Base-by-base conservation (phyloP, 2,888 invertebrate genomes). In the Heliconius erato region DNA sequence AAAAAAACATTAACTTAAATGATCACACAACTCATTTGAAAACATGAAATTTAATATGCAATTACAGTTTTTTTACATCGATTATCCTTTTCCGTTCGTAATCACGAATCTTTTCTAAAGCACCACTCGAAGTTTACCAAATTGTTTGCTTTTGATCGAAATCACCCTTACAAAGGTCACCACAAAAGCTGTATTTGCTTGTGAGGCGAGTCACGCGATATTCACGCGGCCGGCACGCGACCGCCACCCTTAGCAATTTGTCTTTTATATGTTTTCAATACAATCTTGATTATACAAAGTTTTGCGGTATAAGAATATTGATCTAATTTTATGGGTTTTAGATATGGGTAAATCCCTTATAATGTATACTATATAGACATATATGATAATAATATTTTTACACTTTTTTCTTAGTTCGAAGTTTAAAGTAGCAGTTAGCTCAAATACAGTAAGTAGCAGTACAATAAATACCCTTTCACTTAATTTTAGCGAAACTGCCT, bases 181-280 rank as follows among this genome's bases (percentile, higher is more conserved):
- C 44, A 68, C 67, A 78, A 68, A 78, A 67, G 67, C 78, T 19
- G 2, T 78, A 78, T 78, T 67, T 68, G 78, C 49, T 68, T n/a
- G 67, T n/a, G 23, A 28, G 12, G 68, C 67, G 35, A 68, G 68
- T 78, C 78, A 78, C 78, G 78, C 78, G 78, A 78, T 49, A 68
- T 67, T 78, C 78, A 78, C 67, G 78, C 78, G 78, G 78, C 12
- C 78, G 82, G 83, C 88, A 88, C 86, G 88, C 86, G 86, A 85
- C 80, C 59, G 32, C 83, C 88, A 87, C 87, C 80, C 82, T 49
- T n/a, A 68, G 59, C 74, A 82, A 84, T 80, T 82, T 78, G 80
- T 69, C 74, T 83, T 86, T 85, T 85, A 77, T 85, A 87, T 80
- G 87, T 84, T 84, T 86, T 87, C 63, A 65, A 76, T 67, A 67